Base-by-base conservation (phyloP, 2,888 invertebrate species). In the Idaea dimidiata region DNA sequence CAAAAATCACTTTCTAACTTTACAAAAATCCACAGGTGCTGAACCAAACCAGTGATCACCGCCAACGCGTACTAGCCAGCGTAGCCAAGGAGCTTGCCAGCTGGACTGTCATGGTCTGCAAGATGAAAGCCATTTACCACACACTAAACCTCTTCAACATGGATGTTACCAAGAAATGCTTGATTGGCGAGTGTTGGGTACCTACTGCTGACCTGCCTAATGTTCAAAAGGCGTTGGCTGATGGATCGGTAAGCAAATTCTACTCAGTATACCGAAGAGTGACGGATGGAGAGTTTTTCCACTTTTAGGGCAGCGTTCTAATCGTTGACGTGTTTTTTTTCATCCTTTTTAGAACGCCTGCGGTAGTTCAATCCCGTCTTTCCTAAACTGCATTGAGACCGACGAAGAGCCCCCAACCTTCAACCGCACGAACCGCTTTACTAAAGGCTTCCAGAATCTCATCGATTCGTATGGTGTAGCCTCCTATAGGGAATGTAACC, bases 401-500 rank as follows among this genome's bases (percentile, higher is more conserved):
- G 88, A 92, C 60, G 97, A 96, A 80, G 94, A 94, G 75, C 98
- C 98, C 43, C 99, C 99, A 0, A 99, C 99, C 0, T 99, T 96
- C 89, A 97, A 97, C 86, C 94, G 97, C 53, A 97, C 97, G 65
- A 99, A 99, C 91, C 96, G 96, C 78, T 99, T 99, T 89, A 99
- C 99, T 0, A 93, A 93, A 71, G 98, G 97, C 61, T 99, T 99
- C 93, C 99, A 99, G 89, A 95, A 95, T 81, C 94, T 99, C 72
- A 97, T 99, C 72, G 97, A 99, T 87, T 94, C 99, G 0, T 99
- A 99, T 82, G 99, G 98, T 64, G 95, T 98, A 31, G 97, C 98
- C 61, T 95, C 96, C 43, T 99, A 99, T 87, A 94, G 97, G 67
- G 99, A 99, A 91, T 96, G 96, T 67, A 99, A 98, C 91, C 98